Evolutionary conservation across 2,888 invertebrate genomes (phyloP).

Genomic region (Ectemnius continuus): DNA sequence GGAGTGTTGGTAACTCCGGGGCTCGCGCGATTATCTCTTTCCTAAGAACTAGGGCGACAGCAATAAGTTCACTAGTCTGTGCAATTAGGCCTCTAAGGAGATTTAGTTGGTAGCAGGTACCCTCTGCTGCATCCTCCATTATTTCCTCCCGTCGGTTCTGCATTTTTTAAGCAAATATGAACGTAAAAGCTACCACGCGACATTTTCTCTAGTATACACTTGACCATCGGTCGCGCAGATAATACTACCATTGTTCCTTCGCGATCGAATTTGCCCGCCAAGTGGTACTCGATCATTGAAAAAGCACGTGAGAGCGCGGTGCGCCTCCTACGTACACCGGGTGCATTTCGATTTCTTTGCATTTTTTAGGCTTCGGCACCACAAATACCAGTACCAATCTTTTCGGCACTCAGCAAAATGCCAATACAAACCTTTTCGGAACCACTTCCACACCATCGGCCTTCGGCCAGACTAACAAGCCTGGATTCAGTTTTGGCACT

Average conservation of each 20-base stretch:
- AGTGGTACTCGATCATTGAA: neutral
- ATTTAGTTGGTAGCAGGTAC: neutral
- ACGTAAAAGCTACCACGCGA: constrained; percentile 5
- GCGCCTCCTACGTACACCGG: neutral
- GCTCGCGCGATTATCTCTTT: neutral
- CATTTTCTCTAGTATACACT: neutral
- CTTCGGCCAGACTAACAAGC: constrained; percentile 83
- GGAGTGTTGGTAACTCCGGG: neutral
- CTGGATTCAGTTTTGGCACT: constrained; percentile 82
- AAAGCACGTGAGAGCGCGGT: neutral
- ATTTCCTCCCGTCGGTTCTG: constrained; percentile 4
- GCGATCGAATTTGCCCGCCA: constrained; percentile 9
- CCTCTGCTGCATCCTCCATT: neutral
- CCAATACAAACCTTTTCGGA: constrained; percentile 83
- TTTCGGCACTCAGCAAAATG: constrained; percentile 79
- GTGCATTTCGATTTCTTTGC: constrained; percentile 15
- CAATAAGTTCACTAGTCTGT: neutral
- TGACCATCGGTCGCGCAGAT: neutral
- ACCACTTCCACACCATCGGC: constrained; percentile 80
- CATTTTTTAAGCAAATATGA: constrained; percentile 9
- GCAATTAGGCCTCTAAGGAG: neutral
- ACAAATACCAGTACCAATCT: constrained; percentile 73
- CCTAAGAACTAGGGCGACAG: neutral
- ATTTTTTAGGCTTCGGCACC: constrained; percentile 73
- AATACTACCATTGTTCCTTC: neutral